Conservation (phyloP, 2,888 invertebrate species). For the Bellardia pandia region DNA sequence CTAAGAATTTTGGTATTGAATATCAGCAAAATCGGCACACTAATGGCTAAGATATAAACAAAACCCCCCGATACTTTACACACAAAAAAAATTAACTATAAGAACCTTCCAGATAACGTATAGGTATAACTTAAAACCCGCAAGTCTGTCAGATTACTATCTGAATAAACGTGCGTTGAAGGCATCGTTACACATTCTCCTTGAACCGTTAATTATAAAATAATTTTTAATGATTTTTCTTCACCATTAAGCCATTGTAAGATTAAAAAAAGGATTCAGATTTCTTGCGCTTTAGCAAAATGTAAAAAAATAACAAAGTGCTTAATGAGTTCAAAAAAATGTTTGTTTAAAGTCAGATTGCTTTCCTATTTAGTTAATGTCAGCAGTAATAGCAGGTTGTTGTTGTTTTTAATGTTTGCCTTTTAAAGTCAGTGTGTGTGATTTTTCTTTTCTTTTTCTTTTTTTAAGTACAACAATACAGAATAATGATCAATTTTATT, state of each 20-base stretch:
- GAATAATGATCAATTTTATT: constrained; percentile 73
- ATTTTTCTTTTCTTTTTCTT: not conserved
- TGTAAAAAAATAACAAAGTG: constrained; percentile 50
- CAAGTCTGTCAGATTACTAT: too few relatives aligned
- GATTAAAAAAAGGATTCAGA: constrained; percentile 43
- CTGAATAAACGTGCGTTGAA: too few relatives aligned
- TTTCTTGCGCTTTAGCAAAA: constrained; percentile 44
- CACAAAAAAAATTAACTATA: too few relatives aligned
- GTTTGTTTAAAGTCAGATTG: constrained; percentile 66
- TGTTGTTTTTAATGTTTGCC: constrained; percentile 73
- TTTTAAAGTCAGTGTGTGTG: constrained; percentile 2
- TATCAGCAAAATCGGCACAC: too few relatives aligned
- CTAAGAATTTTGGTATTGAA: too few relatives aligned
- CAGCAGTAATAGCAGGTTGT: constrained; percentile 75
- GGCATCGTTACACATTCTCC: too few relatives aligned
- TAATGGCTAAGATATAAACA: too few relatives aligned
- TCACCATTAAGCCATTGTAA: constrained; percentile 25
- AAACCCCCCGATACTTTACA: too few relatives aligned
- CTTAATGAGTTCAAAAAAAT: constrained; percentile 68
- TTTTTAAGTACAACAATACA: constrained; percentile 23
- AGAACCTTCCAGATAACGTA: too few relatives aligned
- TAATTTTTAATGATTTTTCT: not conserved
- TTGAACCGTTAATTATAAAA: not conserved
- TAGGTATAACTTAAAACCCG: too few relatives aligned
- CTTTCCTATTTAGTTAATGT: constrained; percentile 78